Evolutionary conservation across 2,797 vertebrate species (phyloP).

Genomic region (Chelon auratus): DNA sequence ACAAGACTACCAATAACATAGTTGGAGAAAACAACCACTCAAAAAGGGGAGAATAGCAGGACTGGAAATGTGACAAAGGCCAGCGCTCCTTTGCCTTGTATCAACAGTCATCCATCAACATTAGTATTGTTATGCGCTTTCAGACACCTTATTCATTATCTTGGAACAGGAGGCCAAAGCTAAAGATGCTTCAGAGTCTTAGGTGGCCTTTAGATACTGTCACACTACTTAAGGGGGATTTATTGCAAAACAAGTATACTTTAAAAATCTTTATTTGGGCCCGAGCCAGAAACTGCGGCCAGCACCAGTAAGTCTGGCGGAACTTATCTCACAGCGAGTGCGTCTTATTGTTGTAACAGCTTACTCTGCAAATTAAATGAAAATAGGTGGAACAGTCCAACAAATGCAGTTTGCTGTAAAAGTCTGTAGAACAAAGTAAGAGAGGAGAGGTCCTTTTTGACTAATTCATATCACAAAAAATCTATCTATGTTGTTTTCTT

Average conservation of each 20-base stretch:
- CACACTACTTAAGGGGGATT: conserved; percentile 77
- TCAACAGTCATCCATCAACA: conserved; percentile 76
- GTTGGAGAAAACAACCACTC: conserved; percentile 20
- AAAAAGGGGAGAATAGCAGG: conserved; percentile 41
- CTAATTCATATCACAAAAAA: neutral
- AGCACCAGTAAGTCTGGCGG: conserved; percentile 25
- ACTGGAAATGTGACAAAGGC: conserved; percentile 63
- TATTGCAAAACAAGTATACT: conserved; percentile 76
- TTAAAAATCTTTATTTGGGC: conserved; percentile 78
- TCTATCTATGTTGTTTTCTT: neutral
- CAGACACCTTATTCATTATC: conserved; percentile 73
- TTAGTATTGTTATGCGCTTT: conserved; percentile 73
- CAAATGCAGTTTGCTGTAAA: conserved; percentile 47
- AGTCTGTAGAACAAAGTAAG: conserved; percentile 3
- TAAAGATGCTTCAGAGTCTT: conserved; percentile 56
- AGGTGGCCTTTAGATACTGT: conserved; percentile 78
- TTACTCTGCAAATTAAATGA: conserved; percentile 59
- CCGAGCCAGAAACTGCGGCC: conserved; percentile 62
- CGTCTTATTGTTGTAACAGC: conserved; percentile 32
- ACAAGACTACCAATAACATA: neutral
- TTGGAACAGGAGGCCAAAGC: conserved; percentile 50
- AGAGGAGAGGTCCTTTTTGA: neutral
- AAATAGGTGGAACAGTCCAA: conserved; percentile 43
- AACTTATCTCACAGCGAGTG: conserved; percentile 14
- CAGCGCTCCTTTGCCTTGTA: conserved; percentile 55